phyloP scores from a whole-genome alignment of 2,113 vertebrate genomes.

The Aspidoscelis tigris region DNA sequence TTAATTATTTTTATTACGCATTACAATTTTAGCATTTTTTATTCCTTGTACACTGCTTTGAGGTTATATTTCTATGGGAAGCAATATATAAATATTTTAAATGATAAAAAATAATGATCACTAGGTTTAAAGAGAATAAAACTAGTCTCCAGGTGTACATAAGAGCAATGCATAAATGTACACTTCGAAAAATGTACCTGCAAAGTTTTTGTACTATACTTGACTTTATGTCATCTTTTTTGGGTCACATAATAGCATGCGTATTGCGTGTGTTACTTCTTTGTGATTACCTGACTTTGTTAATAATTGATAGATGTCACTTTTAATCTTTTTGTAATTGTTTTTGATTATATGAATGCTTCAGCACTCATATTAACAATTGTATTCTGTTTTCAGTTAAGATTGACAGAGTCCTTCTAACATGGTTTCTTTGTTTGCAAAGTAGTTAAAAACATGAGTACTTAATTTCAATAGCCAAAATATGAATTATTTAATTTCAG shows the following conservation, averaged over 20 bases:
- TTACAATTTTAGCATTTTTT: too few species aligned
- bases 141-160: background rate
- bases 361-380: background rate
- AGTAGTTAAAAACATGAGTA: background rate
- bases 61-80: too few species aligned
- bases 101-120: background rate
- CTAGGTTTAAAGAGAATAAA: background rate
- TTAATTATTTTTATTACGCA: too few species aligned
- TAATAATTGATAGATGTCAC: background rate
- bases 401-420: background rate
- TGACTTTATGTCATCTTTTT: background rate
- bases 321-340: background rate
- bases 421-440: background rate
- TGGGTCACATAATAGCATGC: too few species aligned
- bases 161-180: background rate
- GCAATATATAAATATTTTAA: too few species aligned
- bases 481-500: background rate
- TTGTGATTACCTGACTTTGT: background rate
- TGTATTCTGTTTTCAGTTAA: slow-evolving; percentile 11
- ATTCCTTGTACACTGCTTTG: too few species aligned
- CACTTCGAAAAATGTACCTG: background rate
- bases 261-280: background rate
- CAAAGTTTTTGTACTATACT: background rate
- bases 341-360: background rate
- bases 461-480: background rate